These are phyloP conservation scores for Larimichthys polyactis DNA, from an alignment of 2,113 vertebrate genomes.

Conservation along the genomic window DNA sequence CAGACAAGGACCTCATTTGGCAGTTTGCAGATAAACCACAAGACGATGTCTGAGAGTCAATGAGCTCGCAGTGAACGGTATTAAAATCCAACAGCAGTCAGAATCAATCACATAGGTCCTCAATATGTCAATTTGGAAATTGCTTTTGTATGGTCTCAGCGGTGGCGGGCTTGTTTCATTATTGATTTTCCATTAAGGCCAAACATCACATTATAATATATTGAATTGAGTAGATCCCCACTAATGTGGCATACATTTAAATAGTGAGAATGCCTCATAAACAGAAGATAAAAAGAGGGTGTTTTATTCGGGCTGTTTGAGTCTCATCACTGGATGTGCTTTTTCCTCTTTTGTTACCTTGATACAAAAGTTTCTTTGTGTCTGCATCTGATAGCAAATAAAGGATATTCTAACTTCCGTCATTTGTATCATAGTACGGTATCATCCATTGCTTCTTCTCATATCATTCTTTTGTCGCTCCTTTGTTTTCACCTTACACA, in stretches of 20 bases:
- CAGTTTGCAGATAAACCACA: slow-evolving; percentile 81
- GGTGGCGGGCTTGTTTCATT: slow-evolving; percentile 78
- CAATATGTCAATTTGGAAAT: slow-evolving; percentile 84
- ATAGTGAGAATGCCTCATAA: slow-evolving; percentile 65
- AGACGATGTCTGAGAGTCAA: slow-evolving; percentile 79
- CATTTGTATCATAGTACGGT: neutral
- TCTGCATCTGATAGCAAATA: slow-evolving; percentile 5
- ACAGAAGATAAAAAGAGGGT: slow-evolving; percentile 34
- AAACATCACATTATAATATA: slow-evolving; percentile 84
- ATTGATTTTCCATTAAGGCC: slow-evolving; percentile 87
- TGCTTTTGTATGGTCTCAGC: slow-evolving; percentile 80
- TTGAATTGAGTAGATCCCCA: slow-evolving; percentile 75
- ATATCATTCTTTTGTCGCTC: neutral
- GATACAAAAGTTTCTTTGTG: slow-evolving; percentile 41
- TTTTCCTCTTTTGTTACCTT: slow-evolving; percentile 36
- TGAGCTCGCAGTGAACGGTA: slow-evolving; percentile 79
- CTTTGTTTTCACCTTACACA: neutral
- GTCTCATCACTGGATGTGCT: slow-evolving; percentile 2
- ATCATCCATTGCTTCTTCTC: neutral
- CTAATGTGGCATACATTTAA: slow-evolving; percentile 81
- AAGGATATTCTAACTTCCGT: slow-evolving; percentile 8
- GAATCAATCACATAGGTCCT: slow-evolving; percentile 83
- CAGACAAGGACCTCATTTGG: slow-evolving; percentile 69
- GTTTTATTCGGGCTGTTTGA: slow-evolving; percentile 11
- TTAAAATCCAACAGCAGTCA: slow-evolving; percentile 82